Percentiles rank a stretch among this genome's conserved stretches.
These are phyloP conservation scores for Tarsius wallacei DNA, from an alignment of 2,797 vertebrate genomes.

Conservation along the genomic window DNA sequence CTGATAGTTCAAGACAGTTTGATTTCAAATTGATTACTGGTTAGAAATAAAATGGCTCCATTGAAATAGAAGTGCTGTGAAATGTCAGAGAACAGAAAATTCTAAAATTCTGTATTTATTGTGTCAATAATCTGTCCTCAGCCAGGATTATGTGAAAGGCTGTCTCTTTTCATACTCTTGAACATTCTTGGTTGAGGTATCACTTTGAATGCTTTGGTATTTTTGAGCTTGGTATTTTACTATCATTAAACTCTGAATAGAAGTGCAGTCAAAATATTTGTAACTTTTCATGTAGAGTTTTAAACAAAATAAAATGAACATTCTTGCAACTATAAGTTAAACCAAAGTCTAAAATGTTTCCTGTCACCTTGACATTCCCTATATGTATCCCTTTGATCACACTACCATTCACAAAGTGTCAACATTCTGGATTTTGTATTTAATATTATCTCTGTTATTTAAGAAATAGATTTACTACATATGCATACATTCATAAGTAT, in stretches of 20 bases:
- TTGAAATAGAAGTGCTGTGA: neutral
- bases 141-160: neutral
- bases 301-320: conserved; percentile 6
- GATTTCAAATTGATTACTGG: neutral
- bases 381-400: neutral
- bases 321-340: neutral
- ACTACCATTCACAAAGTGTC: neutral
- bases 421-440: neutral
- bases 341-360: neutral
- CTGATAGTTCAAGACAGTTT: neutral
- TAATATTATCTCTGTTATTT: neutral
- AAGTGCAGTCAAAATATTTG: neutral
- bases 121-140: conserved; percentile 1
- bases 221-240: neutral
- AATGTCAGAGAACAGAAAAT: neutral
- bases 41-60: neutral
- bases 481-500: neutral
- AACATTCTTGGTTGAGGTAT: neutral
- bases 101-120: neutral
- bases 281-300: neutral
- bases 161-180: neutral
- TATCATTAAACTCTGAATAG: neutral
- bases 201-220: neutral
- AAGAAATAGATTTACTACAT: neutral
- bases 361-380: neutral